These are phyloP conservation scores for Rhabdophis nuchalis DNA, from an alignment of 2,797 vertebrate genomes.

Conservation along the genomic window DNA sequence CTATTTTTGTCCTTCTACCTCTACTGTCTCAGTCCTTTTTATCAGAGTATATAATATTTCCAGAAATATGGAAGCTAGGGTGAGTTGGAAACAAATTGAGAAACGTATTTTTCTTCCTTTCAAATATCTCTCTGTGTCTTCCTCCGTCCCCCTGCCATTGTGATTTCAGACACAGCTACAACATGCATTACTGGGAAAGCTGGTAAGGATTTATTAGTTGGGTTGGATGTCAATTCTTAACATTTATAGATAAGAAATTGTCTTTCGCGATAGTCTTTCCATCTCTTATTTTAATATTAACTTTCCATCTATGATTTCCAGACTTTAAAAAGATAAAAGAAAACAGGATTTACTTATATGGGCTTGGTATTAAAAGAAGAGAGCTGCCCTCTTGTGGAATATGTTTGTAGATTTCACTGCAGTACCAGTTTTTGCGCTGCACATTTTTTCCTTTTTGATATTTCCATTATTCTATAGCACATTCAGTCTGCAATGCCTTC, in stretches of 20 bases:
- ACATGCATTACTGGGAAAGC: not conserved
- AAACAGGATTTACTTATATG: not conserved
- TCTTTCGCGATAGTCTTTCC: not conserved
- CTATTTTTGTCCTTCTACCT: not conserved
- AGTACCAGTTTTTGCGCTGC: not conserved
- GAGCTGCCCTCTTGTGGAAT: not conserved
- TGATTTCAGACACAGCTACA: not conserved
- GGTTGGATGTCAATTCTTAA: not conserved
- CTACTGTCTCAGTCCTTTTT: not conserved
- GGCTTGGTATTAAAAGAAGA: not conserved
- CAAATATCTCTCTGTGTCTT: not conserved
- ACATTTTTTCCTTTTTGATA: not conserved
- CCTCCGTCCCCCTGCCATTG: not conserved
- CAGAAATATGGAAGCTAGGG: not conserved
- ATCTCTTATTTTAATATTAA: not conserved
- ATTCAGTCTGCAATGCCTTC: not conserved
- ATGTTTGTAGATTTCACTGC: not conserved
- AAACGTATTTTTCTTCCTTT: not conserved
- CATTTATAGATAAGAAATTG: conserved; percentile 13
- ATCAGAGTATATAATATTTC: not conserved
- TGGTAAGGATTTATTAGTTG: not conserved
- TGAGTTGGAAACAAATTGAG: not conserved
- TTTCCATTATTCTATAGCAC: not conserved
- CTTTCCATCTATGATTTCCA: not conserved
- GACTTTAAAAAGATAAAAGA: not conserved